These are phyloP conservation scores for Gymnothorax javanicus DNA, from an alignment of 2,797 vertebrate genomes.

Conservation along the genomic window DNA sequence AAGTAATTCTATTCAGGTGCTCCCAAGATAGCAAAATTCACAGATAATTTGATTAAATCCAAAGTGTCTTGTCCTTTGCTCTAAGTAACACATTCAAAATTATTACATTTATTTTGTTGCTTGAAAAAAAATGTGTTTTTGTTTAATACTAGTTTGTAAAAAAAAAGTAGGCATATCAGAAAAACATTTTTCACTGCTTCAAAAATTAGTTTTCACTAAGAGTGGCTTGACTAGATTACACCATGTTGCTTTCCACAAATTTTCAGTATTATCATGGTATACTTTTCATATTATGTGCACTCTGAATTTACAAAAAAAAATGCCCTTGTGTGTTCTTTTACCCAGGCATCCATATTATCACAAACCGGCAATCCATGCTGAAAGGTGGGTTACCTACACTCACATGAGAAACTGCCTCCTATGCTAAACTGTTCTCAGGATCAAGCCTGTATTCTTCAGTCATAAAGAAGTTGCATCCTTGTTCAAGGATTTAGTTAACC, in stretches of 20 bases:
- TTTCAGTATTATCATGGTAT: not conserved
- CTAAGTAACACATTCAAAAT: not conserved
- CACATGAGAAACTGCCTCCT: conserved; percentile 29
- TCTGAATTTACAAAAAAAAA: conserved; percentile 23
- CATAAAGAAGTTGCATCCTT: conserved; percentile 22
- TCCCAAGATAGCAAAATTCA: not conserved
- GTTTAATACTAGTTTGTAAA: not conserved
- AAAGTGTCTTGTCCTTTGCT: not conserved
- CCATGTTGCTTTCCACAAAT: not conserved
- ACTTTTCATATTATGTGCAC: not conserved
- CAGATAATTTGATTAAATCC: not conserved
- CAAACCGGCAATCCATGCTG: conserved; percentile 29
- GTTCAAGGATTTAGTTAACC: conserved; percentile 35
- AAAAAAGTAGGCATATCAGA: not conserved
- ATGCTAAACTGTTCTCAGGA: conserved; percentile 37
- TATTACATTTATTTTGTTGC: not conserved
- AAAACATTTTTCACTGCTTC: not conserved
- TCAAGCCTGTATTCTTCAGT: not conserved
- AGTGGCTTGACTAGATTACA: conserved; percentile 26
- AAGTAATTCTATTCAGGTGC: not conserved
- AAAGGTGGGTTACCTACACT: conserved; percentile 16
- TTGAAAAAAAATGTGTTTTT: not conserved
- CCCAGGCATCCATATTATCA: not conserved
- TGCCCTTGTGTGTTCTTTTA: conserved; percentile 16
- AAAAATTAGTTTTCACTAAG: conserved; percentile 26